Percentiles rank a stretch among this genome's conserved stretches.
Evolutionary conservation across 2,888 invertebrate genomes (phyloP).

Genomic region (Ferdinandea cuprea): DNA sequence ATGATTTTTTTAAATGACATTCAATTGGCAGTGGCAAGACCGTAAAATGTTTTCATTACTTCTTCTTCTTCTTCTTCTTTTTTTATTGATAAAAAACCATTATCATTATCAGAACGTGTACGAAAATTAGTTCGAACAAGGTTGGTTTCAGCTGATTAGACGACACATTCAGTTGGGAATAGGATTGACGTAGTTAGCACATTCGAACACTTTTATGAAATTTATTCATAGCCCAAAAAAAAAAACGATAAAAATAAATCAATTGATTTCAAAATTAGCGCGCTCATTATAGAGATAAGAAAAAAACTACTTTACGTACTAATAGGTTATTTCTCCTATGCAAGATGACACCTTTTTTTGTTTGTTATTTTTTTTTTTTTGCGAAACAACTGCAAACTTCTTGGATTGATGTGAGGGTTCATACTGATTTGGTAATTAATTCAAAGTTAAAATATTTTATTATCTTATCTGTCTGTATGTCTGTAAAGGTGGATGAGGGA

Average conservation of each 20-base stretch:
- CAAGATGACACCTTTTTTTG: slow-evolving; percentile 28
- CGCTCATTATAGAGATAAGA: not conserved
- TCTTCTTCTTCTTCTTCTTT: slow-evolving; percentile 1
- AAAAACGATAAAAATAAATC: not conserved
- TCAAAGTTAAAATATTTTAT: slow-evolving; percentile 52
- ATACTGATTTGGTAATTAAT: slow-evolving; percentile 68
- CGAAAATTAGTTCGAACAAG: slow-evolving; percentile 37
- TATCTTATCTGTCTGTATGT: slow-evolving; percentile 51
- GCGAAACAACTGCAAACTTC: slow-evolving; percentile 52
- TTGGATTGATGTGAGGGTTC: slow-evolving; percentile 57
- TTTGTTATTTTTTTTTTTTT: too few relatives aligned
- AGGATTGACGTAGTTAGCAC: slow-evolving; percentile 15
- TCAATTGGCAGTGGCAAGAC: slow-evolving; percentile 17
- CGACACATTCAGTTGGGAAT: slow-evolving; percentile 25
- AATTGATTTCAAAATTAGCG: not conserved
- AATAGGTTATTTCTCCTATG: slow-evolving; percentile 41
- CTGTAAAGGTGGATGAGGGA: slow-evolving; percentile 52
- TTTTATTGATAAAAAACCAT: slow-evolving; percentile 52
- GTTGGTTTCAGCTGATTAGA: slow-evolving; percentile 31
- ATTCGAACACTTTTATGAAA: slow-evolving; percentile 1
- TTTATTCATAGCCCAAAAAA: not conserved
- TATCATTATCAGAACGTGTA: slow-evolving; percentile 55
- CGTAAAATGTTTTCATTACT: not conserved
- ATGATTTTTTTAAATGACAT: slow-evolving; percentile 25
- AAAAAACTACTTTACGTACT: slow-evolving; percentile 26